Base-by-base conservation (phyloP, 64 coral and sea anemone species). In the Actinia tenebrosa region DNA sequence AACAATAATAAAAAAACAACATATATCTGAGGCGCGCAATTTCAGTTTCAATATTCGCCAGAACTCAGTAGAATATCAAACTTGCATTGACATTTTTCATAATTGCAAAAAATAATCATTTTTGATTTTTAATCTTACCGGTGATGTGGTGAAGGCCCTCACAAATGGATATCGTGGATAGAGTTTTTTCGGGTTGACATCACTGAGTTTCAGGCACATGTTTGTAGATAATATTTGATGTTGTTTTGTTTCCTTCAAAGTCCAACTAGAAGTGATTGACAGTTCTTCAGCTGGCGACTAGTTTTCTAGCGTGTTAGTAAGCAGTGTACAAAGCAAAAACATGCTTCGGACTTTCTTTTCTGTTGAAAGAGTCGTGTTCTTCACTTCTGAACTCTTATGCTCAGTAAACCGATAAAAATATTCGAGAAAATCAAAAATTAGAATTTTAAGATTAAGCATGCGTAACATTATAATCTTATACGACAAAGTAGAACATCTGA, bases 101-200 rank as follows among this genome's bases (percentile, higher is more conserved):
- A n/a, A 37, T 37, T 37, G 30, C 1, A 37, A 37, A 37, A 37
- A 37, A 37, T 37, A 0, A 37, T 37, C 30, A 37, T 0, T 0
- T 37, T 37, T 37, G 1, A 37, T 7, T 14, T 15, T 45, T 3
- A 30, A 37, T 54, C 89, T 86, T 80, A 91, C 89, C 89, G 89
- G 89, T 11, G 89, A 91, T 4, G 89, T 91, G 3, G 83, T 46
- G 42, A 91, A 86, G 10, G 89, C 89, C 14, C 83, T 91, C 11
- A 17, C 69, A 11, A 61, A 86, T 22, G 89, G 83, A 22, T 86
- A 84, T 53, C 68, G 10, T 3, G 72, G 75, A 56, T 64, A 80
- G 1, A 91, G 56, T 9, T 84, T 83, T 50, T 27, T 79, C 20
- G 85, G 78, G 11, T 83, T 17, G 17, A 91, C 25, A 19, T 91